phyloP scores from a whole-genome alignment of 2,113 vertebrate genomes.

The Gobio gobio region DNA sequence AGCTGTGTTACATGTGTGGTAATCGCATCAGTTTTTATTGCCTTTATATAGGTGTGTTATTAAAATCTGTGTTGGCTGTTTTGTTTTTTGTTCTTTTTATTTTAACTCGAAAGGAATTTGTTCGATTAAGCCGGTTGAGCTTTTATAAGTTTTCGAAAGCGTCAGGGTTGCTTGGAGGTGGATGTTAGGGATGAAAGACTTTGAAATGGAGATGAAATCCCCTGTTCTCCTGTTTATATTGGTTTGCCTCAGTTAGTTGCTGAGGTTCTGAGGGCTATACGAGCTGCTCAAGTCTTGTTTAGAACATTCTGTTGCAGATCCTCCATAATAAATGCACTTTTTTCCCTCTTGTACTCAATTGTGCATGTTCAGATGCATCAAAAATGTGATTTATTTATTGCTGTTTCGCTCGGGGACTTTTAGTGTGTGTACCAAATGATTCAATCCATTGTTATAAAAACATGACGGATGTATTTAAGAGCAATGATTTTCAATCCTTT shows the following conservation, averaged over 20 bases:
- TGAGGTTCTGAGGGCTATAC: slow-evolving; percentile 49
- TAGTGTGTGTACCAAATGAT: neutral
- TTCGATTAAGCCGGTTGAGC: slow-evolving; percentile 37
- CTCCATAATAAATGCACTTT: slow-evolving; percentile 80
- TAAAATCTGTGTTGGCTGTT: slow-evolving; percentile 58
- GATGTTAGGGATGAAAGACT: slow-evolving; percentile 48
- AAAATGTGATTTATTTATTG: neutral
- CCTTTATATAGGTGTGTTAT: slow-evolving; percentile 68
- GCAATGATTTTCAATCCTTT: neutral
- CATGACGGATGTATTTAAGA: neutral
- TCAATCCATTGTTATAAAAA: neutral
- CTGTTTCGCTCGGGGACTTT: neutral
- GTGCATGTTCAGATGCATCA: neutral
- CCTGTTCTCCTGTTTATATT: slow-evolving; percentile 48
- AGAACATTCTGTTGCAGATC: slow-evolving; percentile 60
- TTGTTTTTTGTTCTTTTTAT: slow-evolving; percentile 59
- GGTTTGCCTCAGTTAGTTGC: slow-evolving; percentile 41
- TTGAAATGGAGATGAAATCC: slow-evolving; percentile 48
- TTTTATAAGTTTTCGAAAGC: slow-evolving; percentile 41
- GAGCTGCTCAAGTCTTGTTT: slow-evolving; percentile 53
- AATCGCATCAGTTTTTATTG: slow-evolving; percentile 57
- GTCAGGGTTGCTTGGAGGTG: slow-evolving; percentile 60
- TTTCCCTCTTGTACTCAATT: slow-evolving; percentile 57
- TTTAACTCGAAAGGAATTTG: slow-evolving; percentile 51
- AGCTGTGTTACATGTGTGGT: slow-evolving; percentile 68